Conservation (phyloP, 1,140 invertebrate species). For the Camponotus floridanus region DNA sequence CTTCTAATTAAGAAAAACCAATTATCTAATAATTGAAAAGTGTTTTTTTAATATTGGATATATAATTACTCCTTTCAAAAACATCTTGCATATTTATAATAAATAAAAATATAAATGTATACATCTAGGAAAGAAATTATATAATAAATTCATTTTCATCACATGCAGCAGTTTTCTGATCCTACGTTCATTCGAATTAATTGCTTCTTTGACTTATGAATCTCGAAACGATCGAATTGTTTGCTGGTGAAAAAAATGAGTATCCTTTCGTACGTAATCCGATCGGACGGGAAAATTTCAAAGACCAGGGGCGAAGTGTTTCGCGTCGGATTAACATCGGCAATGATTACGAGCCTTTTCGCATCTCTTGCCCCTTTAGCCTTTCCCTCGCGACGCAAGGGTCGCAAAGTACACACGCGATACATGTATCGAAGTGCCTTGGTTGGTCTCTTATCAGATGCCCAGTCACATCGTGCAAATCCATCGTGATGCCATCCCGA, state of each 20-base stretch:
- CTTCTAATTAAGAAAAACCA: too few relatives aligned
- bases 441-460: conserved; percentile 55
- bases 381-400: conserved; percentile 8
- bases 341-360: conserved; percentile 45
- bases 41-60: too few relatives aligned
- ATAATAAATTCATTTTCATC: background rate
- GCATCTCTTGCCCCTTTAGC: conserved; percentile 6
- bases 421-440: conserved; percentile 36
- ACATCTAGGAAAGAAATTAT: too few relatives aligned
- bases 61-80: too few relatives aligned
- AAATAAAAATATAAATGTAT: too few relatives aligned
- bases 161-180: background rate
- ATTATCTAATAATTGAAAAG: too few relatives aligned
- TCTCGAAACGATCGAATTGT: background rate
- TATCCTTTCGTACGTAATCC: conserved; percentile 41
- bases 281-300: conserved; percentile 53
- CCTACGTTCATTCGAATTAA: background rate
- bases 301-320: conserved; percentile 39
- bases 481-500: conserved; percentile 63
- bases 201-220: background rate
- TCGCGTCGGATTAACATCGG: conserved; percentile 54
- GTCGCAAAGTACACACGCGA: conserved; percentile 63
- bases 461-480: conserved; percentile 61
- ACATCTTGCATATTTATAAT: too few relatives aligned
- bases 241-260: conserved; percentile 30